These are phyloP conservation scores for Petromus typicus DNA, from an alignment of 2,113 vertebrate genomes.

Conservation along the genomic window DNA sequence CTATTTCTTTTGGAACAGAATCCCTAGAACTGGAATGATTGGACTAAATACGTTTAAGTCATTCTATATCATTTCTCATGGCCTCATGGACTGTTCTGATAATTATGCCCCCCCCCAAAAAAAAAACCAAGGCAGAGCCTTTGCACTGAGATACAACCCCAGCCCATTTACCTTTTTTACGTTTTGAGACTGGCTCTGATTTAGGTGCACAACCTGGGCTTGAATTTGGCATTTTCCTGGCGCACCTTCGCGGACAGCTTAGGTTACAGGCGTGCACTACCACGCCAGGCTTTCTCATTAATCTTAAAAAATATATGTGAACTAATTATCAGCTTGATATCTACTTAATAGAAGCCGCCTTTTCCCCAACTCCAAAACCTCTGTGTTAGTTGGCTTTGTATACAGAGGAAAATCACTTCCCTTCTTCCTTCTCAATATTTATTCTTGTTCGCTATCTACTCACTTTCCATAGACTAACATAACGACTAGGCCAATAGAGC, in stretches of 20 bases:
- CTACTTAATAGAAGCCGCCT: background rate
- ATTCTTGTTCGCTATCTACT: background rate
- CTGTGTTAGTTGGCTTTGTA: background rate
- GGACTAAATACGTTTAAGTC: background rate
- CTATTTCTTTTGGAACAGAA: slow-evolving; percentile 2
- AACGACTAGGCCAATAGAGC: background rate
- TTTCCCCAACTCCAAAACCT: background rate
- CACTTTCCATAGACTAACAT: background rate
- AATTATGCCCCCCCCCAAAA: background rate
- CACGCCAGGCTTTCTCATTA: background rate
- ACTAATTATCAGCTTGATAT: background rate
- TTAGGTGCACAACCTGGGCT: background rate
- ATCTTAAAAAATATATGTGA: background rate
- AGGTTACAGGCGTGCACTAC: background rate
- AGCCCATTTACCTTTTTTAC: background rate
- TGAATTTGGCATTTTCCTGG: background rate
- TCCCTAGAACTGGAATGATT: background rate
- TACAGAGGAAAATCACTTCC: background rate
- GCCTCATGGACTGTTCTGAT: background rate
- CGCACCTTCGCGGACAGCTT: background rate
- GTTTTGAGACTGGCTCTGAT: background rate
- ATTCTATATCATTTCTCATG: no score
- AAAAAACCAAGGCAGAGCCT: background rate
- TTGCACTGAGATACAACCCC: background rate
- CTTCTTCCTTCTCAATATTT: background rate